Conservation (phyloP, 2,888 invertebrate species). For the Boloria selene region DNA sequence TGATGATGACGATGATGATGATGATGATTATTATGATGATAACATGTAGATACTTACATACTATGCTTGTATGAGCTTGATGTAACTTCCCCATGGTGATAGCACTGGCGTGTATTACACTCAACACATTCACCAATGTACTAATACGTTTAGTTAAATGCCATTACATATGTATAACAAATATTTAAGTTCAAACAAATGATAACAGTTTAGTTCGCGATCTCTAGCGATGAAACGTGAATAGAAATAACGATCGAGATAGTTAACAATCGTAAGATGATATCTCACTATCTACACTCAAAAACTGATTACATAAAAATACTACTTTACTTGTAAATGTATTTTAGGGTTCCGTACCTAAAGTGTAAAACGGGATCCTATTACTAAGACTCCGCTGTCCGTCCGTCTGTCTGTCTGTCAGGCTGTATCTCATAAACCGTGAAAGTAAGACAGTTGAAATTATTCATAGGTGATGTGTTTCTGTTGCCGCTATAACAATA, state of each 20-base stretch:
- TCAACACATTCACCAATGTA: slow-evolving; percentile 22
- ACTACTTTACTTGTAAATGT: too few relatives aligned
- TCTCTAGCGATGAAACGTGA: not conserved
- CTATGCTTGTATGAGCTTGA: slow-evolving; percentile 46
- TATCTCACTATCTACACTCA: not conserved
- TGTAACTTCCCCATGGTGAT: slow-evolving; percentile 45
- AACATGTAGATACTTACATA: slow-evolving; percentile 47
- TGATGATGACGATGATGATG: too few relatives aligned
- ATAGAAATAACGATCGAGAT: slow-evolving; percentile 1
- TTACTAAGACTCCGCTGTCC: too few relatives aligned
- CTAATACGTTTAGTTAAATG: slow-evolving; percentile 29
- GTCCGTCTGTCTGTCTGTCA: too few relatives aligned
- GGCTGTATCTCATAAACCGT: too few relatives aligned
- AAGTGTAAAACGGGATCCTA: too few relatives aligned
- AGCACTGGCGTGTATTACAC: slow-evolving; percentile 3
- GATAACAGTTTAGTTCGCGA: slow-evolving; percentile 16
- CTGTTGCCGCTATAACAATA: too few relatives aligned
- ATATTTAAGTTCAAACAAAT: slow-evolving; percentile 27
- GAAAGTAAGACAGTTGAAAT: too few relatives aligned
- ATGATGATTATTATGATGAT: too few relatives aligned
- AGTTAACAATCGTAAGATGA: slow-evolving; percentile 1
- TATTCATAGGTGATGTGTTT: too few relatives aligned
- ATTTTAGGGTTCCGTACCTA: too few relatives aligned
- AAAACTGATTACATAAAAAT: too few relatives aligned
- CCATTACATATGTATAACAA: slow-evolving; percentile 31